Percentiles rank a stretch among this genome's conserved stretches.
Evolutionary conservation across 2,888 invertebrate species (phyloP).

Genomic region (Phortica magna): DNA sequence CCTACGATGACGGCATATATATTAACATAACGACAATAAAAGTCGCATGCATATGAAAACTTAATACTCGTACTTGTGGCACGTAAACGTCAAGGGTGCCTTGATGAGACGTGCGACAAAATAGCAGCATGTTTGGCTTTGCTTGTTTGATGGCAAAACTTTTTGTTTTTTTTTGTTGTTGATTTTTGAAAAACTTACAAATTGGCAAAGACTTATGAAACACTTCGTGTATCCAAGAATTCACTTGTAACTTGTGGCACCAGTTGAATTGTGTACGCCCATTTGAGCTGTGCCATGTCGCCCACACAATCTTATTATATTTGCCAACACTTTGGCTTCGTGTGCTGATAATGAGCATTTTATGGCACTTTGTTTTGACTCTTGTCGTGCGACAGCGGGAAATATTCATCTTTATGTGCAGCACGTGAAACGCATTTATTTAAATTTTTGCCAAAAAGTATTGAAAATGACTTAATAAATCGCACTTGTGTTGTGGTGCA

Average conservation of each 20-base stretch:
- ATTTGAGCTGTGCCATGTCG: too few species aligned
- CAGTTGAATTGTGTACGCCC: too few species aligned
- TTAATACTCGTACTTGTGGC: slow-evolving; percentile 1
- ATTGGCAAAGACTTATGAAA: background rate
- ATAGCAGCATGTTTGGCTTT: background rate
- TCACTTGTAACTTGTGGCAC: too few species aligned
- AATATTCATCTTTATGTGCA: background rate
- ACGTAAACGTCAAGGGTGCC: background rate
- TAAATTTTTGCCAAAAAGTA: background rate
- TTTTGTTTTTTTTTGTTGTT: background rate
- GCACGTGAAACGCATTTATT: background rate
- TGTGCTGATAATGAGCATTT: slow-evolving; percentile 24
- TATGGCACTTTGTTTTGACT: slow-evolving; percentile 19
- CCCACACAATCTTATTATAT: background rate
- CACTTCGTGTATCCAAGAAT: too few species aligned
- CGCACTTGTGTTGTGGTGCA: background rate
- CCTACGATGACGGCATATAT: background rate
- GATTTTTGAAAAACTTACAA: background rate
- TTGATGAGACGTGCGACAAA: background rate
- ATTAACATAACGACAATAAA: slow-evolving; percentile 28
- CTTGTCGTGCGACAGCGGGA: background rate
- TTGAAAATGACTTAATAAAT: background rate
- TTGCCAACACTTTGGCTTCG: background rate
- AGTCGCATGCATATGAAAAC: slow-evolving; percentile 24
- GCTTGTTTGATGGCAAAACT: background rate